phyloP scores from a whole-genome alignment of 2,113 vertebrate genomes.

The Gobiocypris rarus region DNA sequence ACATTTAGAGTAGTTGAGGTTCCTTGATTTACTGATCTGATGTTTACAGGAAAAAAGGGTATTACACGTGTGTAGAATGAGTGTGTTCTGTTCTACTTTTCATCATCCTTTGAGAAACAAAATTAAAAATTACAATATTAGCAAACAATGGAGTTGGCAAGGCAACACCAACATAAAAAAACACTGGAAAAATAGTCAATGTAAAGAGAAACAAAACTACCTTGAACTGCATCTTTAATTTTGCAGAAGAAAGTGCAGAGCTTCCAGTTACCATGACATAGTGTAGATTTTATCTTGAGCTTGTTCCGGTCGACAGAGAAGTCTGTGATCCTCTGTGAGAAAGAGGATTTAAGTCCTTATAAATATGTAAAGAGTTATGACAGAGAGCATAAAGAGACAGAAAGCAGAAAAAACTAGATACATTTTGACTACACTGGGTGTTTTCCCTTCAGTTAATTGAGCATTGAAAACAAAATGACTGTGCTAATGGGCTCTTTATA shows the following conservation, averaged over 20 bases:
- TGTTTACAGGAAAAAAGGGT: background rate
- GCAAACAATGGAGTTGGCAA: background rate
- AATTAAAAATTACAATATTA: background rate
- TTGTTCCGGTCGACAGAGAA: background rate
- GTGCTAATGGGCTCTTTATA: background rate
- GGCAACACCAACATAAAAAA: background rate
- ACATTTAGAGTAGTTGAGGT: background rate
- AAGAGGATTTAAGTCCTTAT: background rate
- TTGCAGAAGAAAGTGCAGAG: background rate
- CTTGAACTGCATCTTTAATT: background rate
- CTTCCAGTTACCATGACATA: background rate
- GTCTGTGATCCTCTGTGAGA: background rate
- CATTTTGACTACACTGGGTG: background rate
- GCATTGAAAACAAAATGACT: background rate
- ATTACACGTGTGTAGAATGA: background rate
- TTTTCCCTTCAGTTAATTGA: background rate
- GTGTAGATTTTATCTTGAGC: constrained; percentile 21
- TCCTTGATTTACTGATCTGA: background rate
- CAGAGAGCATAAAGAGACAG: background rate
- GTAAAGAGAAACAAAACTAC: background rate
- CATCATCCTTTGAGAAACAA: background rate
- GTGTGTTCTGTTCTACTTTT: background rate
- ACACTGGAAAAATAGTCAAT: background rate
- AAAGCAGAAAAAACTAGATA: background rate
- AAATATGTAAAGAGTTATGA: background rate